Evolutionary conservation across 2,797 vertebrate genomes (phyloP).

Genomic region (Paramormyrops hopkinsi): DNA sequence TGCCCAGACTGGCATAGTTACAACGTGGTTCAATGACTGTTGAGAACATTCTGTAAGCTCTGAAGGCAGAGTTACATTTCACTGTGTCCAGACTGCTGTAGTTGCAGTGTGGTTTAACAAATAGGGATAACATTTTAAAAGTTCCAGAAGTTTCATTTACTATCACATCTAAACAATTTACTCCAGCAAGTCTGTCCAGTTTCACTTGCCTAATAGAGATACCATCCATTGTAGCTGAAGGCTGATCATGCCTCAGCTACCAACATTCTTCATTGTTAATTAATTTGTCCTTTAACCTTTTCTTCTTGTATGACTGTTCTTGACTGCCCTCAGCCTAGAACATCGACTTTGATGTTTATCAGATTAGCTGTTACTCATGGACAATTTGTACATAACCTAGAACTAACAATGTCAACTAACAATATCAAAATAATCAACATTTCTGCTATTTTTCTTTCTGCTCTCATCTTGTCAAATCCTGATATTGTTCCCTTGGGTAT

Average conservation of each 20-base stretch:
- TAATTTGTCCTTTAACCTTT: background rate
- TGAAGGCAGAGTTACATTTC: background rate
- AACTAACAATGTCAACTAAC: background rate
- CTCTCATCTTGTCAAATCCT: background rate
- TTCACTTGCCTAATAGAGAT: background rate
- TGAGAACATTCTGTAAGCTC: background rate
- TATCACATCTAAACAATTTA: background rate
- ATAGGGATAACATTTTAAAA: background rate
- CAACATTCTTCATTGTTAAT: background rate
- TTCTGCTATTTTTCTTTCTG: background rate
- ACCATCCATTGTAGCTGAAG: background rate
- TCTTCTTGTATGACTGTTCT: background rate
- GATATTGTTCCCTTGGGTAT: background rate
- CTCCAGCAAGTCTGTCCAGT: background rate
- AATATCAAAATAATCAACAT: background rate
- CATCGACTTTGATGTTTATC: background rate
- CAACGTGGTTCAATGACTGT: background rate
- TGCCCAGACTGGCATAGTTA: background rate
- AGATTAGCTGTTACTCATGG: background rate
- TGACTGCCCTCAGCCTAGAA: background rate
- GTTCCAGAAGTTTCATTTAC: conserved; percentile 17
- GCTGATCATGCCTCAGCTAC: background rate
- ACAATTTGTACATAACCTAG: background rate
- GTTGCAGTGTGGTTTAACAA: background rate
- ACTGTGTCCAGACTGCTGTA: background rate